Evolutionary conservation across 2,797 vertebrate species (phyloP).

Genomic region (Myotis planiceps): DNA sequence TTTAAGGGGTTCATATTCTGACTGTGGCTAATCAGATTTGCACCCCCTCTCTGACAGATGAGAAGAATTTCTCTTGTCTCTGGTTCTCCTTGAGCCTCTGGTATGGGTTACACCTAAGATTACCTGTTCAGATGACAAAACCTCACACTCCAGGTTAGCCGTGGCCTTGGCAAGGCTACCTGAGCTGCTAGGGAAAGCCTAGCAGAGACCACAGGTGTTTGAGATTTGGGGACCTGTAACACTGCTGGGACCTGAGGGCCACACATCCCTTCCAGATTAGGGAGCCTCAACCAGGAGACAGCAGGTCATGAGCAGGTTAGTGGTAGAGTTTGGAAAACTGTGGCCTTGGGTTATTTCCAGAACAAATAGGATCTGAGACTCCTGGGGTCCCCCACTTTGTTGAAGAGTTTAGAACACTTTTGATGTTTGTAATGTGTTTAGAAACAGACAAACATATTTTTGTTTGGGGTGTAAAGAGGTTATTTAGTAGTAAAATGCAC

Average conservation of each 20-base stretch:
- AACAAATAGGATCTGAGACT: background rate
- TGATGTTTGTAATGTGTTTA: constrained; percentile 11
- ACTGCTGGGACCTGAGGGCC: background rate
- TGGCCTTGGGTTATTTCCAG: background rate
- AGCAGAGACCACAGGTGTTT: background rate
- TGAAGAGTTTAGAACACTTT: background rate
- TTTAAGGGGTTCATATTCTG: background rate
- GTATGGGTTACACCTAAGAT: background rate
- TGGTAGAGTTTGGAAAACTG: background rate
- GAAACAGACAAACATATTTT: background rate
- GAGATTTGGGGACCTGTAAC: background rate
- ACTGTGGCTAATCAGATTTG: background rate
- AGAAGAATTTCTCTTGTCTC: background rate
- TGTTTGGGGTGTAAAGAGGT: background rate
- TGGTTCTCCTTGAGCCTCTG: background rate
- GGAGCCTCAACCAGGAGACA: background rate
- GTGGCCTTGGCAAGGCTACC: background rate
- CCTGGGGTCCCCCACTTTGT: background rate
- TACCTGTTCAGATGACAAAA: background rate
- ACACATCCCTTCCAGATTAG: background rate
- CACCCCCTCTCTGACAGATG: background rate
- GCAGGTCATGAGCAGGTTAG: background rate
- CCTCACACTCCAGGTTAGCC: background rate
- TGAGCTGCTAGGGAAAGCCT: background rate
- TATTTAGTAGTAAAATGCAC: background rate